phyloP scores from a whole-genome alignment of 2,888 invertebrate genomes.

The Bhutanitis thaidina region DNA sequence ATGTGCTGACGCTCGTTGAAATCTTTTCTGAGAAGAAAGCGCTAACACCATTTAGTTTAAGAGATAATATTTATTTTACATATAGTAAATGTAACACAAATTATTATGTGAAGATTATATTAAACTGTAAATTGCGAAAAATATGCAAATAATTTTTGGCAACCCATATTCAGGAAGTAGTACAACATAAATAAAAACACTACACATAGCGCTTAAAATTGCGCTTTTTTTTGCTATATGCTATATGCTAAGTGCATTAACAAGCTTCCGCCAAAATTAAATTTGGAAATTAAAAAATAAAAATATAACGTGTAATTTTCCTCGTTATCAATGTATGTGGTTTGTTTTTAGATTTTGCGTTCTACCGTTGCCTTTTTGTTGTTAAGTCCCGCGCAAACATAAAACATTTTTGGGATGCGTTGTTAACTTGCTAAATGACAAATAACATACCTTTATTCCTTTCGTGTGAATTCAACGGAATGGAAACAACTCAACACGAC shows the following conservation, averaged over 20 bases:
- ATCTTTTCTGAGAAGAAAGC: slow-evolving; percentile 49
- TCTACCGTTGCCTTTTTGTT: background rate
- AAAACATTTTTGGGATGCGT: slow-evolving; percentile 2
- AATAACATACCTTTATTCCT: slow-evolving; percentile 63
- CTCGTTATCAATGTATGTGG: too few species aligned
- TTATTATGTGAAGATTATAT: too few species aligned
- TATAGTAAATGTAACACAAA: too few species aligned
- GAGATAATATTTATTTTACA: background rate
- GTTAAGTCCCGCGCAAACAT: slow-evolving; percentile 2
- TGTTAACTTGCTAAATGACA: slow-evolving; percentile 10
- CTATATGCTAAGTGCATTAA: background rate
- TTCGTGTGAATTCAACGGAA: slow-evolving; percentile 53
- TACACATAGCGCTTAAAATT: background rate
- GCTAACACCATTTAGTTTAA: background rate
- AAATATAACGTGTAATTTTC: too few species aligned
- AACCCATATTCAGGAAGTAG: background rate
- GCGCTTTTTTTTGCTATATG: too few species aligned
- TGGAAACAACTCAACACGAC: slow-evolving; percentile 18
- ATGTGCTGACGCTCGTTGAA: slow-evolving; percentile 57
- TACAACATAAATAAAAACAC: background rate
- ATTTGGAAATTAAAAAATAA: too few species aligned
- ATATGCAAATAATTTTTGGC: background rate
- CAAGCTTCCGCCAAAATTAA: background rate
- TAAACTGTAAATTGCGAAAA: background rate
- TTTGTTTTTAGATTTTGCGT: too few species aligned